Evolutionary conservation across 2,113 vertebrate genomes (phyloP).

Genomic region (Dryoscopus gambensis): DNA sequence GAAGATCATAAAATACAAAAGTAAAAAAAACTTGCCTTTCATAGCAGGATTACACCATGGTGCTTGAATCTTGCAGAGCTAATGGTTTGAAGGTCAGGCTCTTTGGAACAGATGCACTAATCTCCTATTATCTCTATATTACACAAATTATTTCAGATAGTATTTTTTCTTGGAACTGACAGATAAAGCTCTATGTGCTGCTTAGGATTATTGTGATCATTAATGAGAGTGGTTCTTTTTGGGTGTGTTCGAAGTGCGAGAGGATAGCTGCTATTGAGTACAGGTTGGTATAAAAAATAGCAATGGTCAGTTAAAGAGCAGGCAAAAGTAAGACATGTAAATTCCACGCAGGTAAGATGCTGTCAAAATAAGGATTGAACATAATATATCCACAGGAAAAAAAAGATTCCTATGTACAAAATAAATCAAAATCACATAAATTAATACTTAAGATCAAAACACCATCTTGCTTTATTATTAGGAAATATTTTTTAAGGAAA

Average conservation of each 20-base stretch:
- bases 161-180: slow-evolving; percentile 14
- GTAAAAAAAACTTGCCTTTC: slow-evolving; percentile 48
- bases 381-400: background rate
- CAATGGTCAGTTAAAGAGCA: background rate
- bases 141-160: slow-evolving; percentile 22
- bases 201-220: slow-evolving; percentile 37
- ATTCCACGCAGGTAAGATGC: background rate
- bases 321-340: background rate
- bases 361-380: background rate
- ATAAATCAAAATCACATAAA: background rate
- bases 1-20: slow-evolving; percentile 5
- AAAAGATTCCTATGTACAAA: background rate
- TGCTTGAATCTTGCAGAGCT: slow-evolving; percentile 6
- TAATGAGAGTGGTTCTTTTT: slow-evolving; percentile 26
- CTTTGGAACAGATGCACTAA: slow-evolving; percentile 42
- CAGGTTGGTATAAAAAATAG: background rate
- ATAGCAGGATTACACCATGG: slow-evolving; percentile 16
- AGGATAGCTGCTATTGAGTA: background rate
- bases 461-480: background rate
- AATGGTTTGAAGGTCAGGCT: slow-evolving; percentile 48
- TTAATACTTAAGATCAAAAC: background rate
- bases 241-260: background rate
- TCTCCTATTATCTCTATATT: slow-evolving; percentile 46
- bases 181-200: slow-evolving; percentile 10
- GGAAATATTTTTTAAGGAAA: background rate